phyloP scores from a whole-genome alignment of 2,888 invertebrate genomes.

The Pristionchus japonicus region DNA sequence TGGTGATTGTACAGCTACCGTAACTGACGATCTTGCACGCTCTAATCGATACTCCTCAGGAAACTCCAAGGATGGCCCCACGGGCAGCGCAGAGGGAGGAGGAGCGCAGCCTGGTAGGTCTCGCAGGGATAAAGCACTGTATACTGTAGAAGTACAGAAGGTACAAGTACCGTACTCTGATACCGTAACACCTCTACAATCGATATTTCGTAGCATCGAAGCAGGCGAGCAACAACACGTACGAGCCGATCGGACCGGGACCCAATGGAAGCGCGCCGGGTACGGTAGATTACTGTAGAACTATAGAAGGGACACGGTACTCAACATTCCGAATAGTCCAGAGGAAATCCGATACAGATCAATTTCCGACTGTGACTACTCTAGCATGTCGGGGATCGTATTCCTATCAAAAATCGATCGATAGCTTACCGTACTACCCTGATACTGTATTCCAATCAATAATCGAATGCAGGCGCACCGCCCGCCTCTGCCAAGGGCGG shows the following conservation, averaged over 20 bases:
- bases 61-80: not conserved
- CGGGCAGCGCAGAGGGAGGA: not conserved
- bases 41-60: not conserved
- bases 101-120: not conserved
- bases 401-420: not conserved
- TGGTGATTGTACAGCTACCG: not conserved
- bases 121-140: not conserved
- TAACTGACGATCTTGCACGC: not conserved
- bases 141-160: too few species aligned
- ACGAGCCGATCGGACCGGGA: not conserved
- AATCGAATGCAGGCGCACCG: not conserved
- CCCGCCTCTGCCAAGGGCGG: not conserved
- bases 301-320: not conserved
- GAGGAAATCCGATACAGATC: not conserved
- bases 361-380: not conserved
- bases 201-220: not conserved
- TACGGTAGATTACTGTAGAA: not conserved
- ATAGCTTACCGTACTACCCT: not conserved
- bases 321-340: too few species aligned
- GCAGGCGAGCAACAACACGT: conserved; percentile 16
- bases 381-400: not conserved
- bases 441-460: not conserved
- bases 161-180: not conserved
- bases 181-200: not conserved
- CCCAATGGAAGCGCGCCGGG: not conserved